A percentile compares a stretch with the other conserved stretches of the same genome.
phyloP scores from a whole-genome alignment of 2,113 vertebrate species.

The Phyllopteryx taeniolatus region DNA sequence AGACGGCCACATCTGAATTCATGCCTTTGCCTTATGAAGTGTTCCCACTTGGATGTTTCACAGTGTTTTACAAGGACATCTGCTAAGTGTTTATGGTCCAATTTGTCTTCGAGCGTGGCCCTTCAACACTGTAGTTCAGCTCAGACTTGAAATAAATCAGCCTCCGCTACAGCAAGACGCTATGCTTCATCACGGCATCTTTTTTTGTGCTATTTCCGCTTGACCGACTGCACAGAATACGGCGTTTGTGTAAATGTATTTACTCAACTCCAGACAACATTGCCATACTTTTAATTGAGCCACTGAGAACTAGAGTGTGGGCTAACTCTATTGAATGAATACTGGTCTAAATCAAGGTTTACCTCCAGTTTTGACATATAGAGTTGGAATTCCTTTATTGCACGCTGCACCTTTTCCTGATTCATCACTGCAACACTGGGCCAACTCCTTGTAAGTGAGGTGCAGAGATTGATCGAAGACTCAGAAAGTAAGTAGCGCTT shows the following conservation, averaged over 20 bases:
- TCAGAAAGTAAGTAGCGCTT: too few species aligned
- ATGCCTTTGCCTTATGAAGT: slow-evolving; percentile 27
- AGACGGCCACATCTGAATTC: slow-evolving; percentile 26
- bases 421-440: background rate
- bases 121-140: background rate
- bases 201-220: background rate
- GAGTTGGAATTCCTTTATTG: too few species aligned
- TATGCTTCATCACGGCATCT: background rate
- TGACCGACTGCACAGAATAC: background rate
- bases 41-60: slow-evolving; percentile 16
- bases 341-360: too few species aligned
- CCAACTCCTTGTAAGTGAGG: background rate
- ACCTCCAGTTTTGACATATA: too few species aligned
- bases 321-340: too few species aligned
- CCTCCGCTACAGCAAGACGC: background rate
- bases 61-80: slow-evolving; percentile 1
- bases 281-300: background rate
- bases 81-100: slow-evolving; percentile 15
- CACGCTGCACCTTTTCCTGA: background rate
- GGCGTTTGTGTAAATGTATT: background rate
- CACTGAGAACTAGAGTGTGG: background rate
- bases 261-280: background rate
- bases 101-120: background rate
- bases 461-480: too few species aligned
- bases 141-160: background rate